These are phyloP conservation scores for Verasper variegatus DNA, from an alignment of 2,113 vertebrate genomes.

Conservation along the genomic window DNA sequence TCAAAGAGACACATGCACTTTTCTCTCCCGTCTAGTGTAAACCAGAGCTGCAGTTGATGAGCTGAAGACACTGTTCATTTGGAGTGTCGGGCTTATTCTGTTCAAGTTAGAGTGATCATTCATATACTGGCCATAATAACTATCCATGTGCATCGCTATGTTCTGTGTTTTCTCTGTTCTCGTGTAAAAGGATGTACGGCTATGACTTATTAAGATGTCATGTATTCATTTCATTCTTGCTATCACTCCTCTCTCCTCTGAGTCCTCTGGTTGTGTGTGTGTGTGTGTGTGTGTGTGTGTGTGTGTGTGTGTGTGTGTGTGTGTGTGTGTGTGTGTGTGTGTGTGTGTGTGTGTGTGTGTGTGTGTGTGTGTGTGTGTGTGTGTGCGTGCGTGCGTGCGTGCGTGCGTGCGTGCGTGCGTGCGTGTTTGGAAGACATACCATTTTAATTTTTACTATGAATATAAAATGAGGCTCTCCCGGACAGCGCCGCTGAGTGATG, in stretches of 20 bases:
- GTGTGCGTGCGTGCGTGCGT: neutral
- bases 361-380: neutral
- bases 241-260: constrained; percentile 2
- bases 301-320: neutral
- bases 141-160: neutral
- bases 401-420: neutral
- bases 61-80: constrained; percentile 24
- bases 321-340: neutral
- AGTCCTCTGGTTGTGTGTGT: neutral
- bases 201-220: constrained; percentile 58
- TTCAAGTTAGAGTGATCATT: neutral
- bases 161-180: constrained; percentile 8
- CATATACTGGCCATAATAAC: constrained; percentile 6
- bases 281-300: neutral
- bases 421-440: constrained; percentile 14
- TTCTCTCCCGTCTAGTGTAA: constrained; percentile 5
- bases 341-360: constrained; percentile 12
- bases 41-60: constrained; percentile 29
- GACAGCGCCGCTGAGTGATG: constrained; percentile 36
- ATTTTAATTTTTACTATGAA: constrained; percentile 67
- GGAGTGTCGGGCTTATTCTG: neutral
- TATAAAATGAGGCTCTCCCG: constrained; percentile 58
- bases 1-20: constrained; percentile 13
- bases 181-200: constrained; percentile 23
- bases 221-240: constrained; percentile 39